These are phyloP conservation scores for Eremophila alpestris DNA, from an alignment of 2,797 vertebrate genomes.

Conservation along the genomic window DNA sequence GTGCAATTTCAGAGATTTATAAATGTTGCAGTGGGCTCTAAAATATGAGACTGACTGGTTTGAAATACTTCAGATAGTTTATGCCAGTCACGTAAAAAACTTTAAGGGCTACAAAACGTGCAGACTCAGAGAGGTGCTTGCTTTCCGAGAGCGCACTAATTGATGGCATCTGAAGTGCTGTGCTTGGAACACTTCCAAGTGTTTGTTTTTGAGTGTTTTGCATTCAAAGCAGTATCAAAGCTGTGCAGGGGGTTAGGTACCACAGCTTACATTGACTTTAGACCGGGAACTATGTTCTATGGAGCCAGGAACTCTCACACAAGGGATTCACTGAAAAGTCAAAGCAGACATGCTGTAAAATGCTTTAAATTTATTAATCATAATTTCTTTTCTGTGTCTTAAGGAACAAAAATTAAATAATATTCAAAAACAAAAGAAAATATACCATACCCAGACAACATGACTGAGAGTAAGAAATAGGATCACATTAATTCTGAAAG, in stretches of 20 bases:
- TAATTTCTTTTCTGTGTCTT: background rate
- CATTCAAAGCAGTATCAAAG: background rate
- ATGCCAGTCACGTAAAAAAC: background rate
- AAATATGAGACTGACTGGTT: background rate
- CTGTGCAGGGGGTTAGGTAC: rapidly evolving
- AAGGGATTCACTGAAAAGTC: conserved; percentile 2
- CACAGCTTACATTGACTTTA: background rate
- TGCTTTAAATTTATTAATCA: conserved; percentile 71
- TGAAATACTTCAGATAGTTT: background rate
- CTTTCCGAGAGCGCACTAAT: background rate
- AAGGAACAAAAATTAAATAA: conserved; percentile 51
- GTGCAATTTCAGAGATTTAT: background rate
- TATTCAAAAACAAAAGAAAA: conserved; percentile 40
- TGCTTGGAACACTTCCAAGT: background rate
- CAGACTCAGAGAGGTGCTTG: background rate
- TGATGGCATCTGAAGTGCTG: background rate
- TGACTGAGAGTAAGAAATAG: conserved; percentile 9
- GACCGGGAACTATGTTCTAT: background rate
- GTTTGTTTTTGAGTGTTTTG: background rate
- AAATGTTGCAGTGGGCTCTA: background rate
- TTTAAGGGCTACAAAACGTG: background rate
- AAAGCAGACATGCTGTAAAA: conserved; percentile 31
- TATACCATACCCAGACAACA: conserved; percentile 41
- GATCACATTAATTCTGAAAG: conserved; percentile 33
- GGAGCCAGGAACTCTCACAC: background rate